Percentiles rank a stretch among this genome's conserved stretches.
phyloP scores from a whole-genome alignment of 2,797 vertebrate genomes.

The Mormyrus proboscirostris region DNA sequence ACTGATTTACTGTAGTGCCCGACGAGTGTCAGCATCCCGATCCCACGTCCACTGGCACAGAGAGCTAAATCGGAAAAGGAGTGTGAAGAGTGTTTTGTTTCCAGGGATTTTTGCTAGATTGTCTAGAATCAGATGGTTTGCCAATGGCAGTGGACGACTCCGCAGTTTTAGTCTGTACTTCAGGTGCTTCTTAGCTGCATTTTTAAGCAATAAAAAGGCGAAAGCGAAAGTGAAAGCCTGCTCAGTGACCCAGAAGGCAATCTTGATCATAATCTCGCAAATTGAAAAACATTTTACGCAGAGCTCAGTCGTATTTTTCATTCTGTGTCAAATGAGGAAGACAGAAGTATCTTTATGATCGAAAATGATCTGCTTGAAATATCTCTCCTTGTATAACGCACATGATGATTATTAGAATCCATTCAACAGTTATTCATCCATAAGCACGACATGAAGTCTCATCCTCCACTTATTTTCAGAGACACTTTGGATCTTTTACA shows the following conservation, averaged over 20 bases:
- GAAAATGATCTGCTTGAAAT: background rate
- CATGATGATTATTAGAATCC: background rate
- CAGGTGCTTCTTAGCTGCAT: background rate
- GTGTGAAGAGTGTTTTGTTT: background rate
- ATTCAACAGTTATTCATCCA: background rate
- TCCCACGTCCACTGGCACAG: background rate
- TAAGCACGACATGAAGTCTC: background rate
- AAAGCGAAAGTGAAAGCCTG: background rate
- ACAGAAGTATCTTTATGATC: background rate
- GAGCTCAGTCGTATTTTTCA: background rate
- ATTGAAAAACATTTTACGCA: background rate
- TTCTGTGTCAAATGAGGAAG: background rate
- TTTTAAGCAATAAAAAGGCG: background rate
- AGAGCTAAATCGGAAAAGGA: background rate
- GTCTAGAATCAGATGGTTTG: background rate
- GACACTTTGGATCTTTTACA: background rate
- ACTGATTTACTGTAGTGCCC: constrained; percentile 30
- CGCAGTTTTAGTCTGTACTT: background rate
- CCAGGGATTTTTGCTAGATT: background rate
- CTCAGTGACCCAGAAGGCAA: background rate
- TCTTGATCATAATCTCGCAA: background rate
- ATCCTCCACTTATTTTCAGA: background rate
- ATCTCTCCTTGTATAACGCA: background rate
- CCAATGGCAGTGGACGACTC: background rate
- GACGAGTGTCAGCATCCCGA: background rate